A percentile compares a stretch with the other conserved stretches of the same genome.
These are phyloP conservation scores for Teleogryllus occipitalis DNA, from an alignment of 1,140 invertebrate species.

Conservation along the genomic window DNA sequence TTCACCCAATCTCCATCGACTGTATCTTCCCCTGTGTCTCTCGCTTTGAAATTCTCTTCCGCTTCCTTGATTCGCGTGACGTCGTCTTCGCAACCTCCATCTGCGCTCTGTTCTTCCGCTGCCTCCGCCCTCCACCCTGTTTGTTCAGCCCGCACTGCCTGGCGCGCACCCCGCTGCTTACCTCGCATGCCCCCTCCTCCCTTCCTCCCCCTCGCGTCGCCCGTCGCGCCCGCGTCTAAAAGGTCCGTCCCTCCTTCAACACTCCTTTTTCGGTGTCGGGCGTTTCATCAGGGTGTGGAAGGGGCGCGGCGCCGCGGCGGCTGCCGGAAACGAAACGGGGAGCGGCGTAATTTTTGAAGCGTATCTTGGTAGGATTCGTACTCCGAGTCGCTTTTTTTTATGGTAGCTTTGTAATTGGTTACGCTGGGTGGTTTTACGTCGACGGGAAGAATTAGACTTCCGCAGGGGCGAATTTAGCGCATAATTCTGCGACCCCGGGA, in stretches of 20 bases:
- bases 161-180: no score
- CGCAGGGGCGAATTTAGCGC: neutral
- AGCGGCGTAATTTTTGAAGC: neutral
- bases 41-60: no score
- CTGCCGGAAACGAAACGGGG: neutral
- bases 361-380: neutral
- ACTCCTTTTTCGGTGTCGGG: neutral
- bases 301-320: no score
- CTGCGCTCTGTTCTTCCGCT: no score
- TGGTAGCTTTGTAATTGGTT: constrained; percentile 4
- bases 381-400: neutral
- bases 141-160: neutral
- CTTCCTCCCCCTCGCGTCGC: neutral
- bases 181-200: neutral
- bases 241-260: neutral
- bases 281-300: neutral
- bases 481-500: neutral
- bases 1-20: no score
- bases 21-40: no score
- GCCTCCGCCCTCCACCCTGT: neutral
- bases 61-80: no score
- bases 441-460: constrained; percentile 3
- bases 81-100: no score
- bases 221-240: neutral
- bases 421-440: neutral